Conservation (phyloP, 2,113 vertebrate genomes). For the Anguilla japonica region DNA sequence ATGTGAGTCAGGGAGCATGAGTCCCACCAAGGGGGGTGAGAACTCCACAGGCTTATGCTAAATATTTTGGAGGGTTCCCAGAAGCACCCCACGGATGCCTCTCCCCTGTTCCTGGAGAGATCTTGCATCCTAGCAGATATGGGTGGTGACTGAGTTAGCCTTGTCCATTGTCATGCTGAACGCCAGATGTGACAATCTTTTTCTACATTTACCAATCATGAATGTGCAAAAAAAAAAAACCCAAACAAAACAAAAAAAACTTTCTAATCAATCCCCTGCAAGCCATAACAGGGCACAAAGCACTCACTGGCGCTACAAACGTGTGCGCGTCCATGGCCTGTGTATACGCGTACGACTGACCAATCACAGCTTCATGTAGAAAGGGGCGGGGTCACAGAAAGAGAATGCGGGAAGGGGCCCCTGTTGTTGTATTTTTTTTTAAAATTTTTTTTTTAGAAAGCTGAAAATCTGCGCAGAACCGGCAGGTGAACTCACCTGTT, state of each 20-base stretch:
- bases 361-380: conserved; percentile 28
- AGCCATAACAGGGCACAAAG: not conserved
- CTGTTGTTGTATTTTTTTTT: not conserved
- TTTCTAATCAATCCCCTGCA: not conserved
- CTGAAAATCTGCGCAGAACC: not conserved
- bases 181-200: not conserved
- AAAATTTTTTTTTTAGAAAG: not conserved
- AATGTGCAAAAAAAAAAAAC: not conserved
- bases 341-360: not conserved
- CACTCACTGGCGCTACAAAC: not conserved
- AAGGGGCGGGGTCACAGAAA: not conserved
- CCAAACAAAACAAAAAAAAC: not conserved
- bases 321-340: not conserved
- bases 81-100: not conserved
- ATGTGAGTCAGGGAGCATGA: not conserved
- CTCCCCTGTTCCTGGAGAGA: not conserved
- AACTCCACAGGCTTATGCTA: not conserved
- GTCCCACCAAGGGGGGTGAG: not conserved
- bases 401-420: not conserved
- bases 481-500: conserved; percentile 80
- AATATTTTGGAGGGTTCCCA: not conserved
- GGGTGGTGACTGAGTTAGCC: too few relatives aligned
- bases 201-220: not conserved
- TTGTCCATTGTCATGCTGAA: too few relatives aligned
- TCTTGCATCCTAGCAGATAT: too few relatives aligned